Conservation (phyloP, 2,113 vertebrate species). For the Embiotoca jacksoni region DNA sequence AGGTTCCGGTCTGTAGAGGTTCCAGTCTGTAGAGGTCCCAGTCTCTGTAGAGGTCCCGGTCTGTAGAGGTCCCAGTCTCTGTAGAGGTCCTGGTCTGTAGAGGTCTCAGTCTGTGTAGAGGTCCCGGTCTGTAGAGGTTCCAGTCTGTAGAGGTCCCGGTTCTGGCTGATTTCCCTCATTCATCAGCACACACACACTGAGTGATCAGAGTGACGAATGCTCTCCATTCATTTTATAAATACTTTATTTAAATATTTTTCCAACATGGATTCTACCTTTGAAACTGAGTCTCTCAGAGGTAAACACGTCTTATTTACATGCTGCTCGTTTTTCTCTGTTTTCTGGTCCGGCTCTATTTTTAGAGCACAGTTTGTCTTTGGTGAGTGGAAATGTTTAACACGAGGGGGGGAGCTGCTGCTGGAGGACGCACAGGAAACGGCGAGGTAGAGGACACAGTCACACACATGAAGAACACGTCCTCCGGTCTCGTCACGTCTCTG, state of each 20-base stretch:
- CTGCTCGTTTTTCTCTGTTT: slow-evolving; percentile 20
- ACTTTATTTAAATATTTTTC: slow-evolving; percentile 76
- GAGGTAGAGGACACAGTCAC: background rate
- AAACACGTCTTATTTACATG: slow-evolving; percentile 66
- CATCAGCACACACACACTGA: background rate
- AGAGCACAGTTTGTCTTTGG: slow-evolving; percentile 65
- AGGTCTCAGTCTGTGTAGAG: no score
- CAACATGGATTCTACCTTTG: slow-evolving; percentile 49
- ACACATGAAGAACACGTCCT: slow-evolving; percentile 13
- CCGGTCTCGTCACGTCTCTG: slow-evolving; percentile 17
- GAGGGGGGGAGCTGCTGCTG: slow-evolving; percentile 38
- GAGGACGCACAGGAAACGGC: slow-evolving; percentile 47
- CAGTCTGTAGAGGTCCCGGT: no score
- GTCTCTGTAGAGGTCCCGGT: no score
- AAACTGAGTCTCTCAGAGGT: slow-evolving; percentile 47
- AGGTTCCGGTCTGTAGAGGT: no score
- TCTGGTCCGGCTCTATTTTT: slow-evolving; percentile 60
- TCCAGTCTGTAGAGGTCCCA: no score
- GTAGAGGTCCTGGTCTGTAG: no score
- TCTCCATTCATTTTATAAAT: slow-evolving; percentile 70
- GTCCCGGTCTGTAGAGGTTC: background rate
- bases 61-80: no score
- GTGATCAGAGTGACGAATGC: slow-evolving; percentile 36
- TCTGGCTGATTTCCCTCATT: no score
- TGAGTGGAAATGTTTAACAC: slow-evolving; percentile 66